Percentiles rank a stretch among this genome's conserved stretches.
Conservation (phyloP, 2,888 invertebrate genomes). For the Junonia oenone region DNA sequence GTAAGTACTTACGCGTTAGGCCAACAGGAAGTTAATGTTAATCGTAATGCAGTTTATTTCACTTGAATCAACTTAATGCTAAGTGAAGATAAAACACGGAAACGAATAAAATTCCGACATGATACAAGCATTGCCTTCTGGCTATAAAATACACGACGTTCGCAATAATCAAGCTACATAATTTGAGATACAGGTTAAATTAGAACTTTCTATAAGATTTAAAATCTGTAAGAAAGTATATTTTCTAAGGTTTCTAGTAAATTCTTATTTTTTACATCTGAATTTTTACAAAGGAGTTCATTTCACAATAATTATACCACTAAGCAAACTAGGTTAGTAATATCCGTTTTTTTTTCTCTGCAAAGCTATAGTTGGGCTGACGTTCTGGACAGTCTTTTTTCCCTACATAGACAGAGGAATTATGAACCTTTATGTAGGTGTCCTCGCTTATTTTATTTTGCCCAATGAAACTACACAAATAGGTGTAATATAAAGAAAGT, state of each 20-base stretch:
- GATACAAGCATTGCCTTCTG: constrained; percentile 7
- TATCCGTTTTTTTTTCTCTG: no score
- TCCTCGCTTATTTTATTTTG: background rate
- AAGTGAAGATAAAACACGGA: constrained; percentile 15
- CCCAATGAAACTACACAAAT: background rate
- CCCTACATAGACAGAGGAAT: no score
- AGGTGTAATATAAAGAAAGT: background rate
- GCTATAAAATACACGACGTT: background rate
- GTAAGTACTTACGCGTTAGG: background rate
- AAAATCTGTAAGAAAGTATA: background rate
- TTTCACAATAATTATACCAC: no score
- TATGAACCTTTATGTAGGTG: no score
- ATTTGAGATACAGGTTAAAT: background rate
- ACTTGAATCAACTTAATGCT: constrained; percentile 7
- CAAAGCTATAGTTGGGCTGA: no score
- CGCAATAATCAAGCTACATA: background rate
- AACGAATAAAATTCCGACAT: constrained; percentile 12
- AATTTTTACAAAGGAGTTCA: no score
- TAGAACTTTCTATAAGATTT: background rate
- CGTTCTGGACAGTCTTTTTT: no score
- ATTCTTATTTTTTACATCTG: no score
- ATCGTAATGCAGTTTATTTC: constrained; percentile 12
- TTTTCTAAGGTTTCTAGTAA: no score
- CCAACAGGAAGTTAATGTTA: constrained; percentile 16
- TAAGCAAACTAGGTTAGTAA: no score